Evolutionary conservation across 1,140 invertebrate genomes (phyloP), one percentile per base, ranked within the genome.

Genomic region (Lepidurus packardi): DNA sequence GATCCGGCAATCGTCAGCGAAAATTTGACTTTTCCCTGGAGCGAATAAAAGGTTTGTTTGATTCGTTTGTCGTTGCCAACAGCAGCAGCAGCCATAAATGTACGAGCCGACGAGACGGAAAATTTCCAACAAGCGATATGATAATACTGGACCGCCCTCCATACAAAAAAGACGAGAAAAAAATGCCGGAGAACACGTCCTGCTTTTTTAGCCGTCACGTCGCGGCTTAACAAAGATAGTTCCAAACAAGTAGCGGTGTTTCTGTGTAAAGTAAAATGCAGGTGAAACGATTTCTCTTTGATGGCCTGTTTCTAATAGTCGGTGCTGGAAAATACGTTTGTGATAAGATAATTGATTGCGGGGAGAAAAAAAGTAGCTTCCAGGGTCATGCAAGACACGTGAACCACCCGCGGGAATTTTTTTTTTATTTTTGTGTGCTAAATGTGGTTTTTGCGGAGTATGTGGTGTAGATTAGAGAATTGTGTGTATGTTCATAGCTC

Each of bases 231-330:
- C 53, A 65, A 65, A 47, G 45, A 47, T 16, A 47, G 3, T 47
- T 47, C 45, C 45, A 47, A 65, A n/a, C 45, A 47, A 65, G 53
- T 21, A 65, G 53, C 8, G 13, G 53, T 65, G 53, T 65, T 65
- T 65, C 53, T 65, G 53, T 65, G 53, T n/a, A 7, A 65, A 21
- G 53, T 21, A 9, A 65, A 65, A 65, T 13, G 53, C 53, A 65
- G 53, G n/a, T n/a, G 53, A 65, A 65, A 21, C 53, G 53, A 65
- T 65, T 65, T 65, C 53, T 65, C 8, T 65, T 65, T 65, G 53
- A 65, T 65, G 53, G 3, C 53, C 13, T 9, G 5, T 65, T 13
- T 21, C 6, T 65, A 65, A 13, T 21, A 65, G 16, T n/a, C 53
- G 13, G 53, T 16, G 8, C 53, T 65, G 53, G n/a, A 21, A 65